phyloP scores from a whole-genome alignment of 2,888 invertebrate species.

The Drosophila paramelanica region DNA sequence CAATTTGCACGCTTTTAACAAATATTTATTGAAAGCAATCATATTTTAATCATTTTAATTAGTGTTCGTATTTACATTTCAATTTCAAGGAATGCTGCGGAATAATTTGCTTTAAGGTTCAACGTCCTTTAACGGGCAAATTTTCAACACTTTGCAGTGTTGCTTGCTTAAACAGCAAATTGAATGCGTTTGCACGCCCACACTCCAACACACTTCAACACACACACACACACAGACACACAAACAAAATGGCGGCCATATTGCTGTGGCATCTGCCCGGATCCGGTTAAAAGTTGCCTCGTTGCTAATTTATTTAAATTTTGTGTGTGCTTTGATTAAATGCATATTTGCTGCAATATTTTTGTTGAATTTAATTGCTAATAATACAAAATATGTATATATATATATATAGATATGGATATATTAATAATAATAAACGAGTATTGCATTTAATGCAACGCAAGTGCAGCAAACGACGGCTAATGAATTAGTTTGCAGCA shows the following conservation, averaged over 20 bases:
- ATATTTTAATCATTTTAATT: slow-evolving; percentile 10
- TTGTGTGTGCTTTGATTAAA: slow-evolving; percentile 35
- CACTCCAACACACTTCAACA: not conserved
- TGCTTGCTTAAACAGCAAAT: slow-evolving; percentile 10
- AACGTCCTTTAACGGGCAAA: slow-evolving; percentile 29
- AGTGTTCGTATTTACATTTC: slow-evolving; percentile 13
- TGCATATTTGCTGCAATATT: slow-evolving; percentile 24
- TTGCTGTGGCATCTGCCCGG: slow-evolving; percentile 13
- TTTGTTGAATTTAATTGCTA: slow-evolving; percentile 25
- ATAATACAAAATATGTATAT: slow-evolving; percentile 2
- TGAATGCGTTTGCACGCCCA: not conserved
- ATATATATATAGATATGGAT: not conserved
- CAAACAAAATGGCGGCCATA: slow-evolving; percentile 45
- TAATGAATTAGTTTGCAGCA: slow-evolving; percentile 59
- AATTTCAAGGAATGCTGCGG: slow-evolving; percentile 4
- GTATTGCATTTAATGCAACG: slow-evolving; percentile 25
- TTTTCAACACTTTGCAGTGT: slow-evolving; percentile 17
- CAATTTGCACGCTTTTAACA: too few species aligned
- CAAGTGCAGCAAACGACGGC: slow-evolving; percentile 59
- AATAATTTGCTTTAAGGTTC: slow-evolving; percentile 39
- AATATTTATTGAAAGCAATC: slow-evolving; percentile 1
- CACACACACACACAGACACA: not conserved
- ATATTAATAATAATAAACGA: not conserved
- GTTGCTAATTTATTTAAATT: slow-evolving; percentile 46
- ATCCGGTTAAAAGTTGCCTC: slow-evolving; percentile 11